phyloP scores from a whole-genome alignment of 2,797 vertebrate genomes.

The Strix occidentalis region DNA sequence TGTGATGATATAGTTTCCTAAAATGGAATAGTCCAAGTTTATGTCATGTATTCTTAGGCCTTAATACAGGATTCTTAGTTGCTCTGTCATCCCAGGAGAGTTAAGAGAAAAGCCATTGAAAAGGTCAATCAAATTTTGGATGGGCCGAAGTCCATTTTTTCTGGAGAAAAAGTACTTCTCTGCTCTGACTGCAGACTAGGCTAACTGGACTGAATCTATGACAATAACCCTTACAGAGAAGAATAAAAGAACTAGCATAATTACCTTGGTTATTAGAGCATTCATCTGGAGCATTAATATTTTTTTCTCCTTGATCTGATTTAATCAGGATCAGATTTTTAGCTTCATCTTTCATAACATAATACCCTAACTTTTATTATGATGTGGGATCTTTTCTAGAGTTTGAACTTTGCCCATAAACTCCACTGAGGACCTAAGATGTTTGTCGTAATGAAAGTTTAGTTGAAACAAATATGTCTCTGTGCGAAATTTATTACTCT shows the following conservation, averaged over 20 bases:
- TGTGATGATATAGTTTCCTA: neutral
- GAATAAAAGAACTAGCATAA: neutral
- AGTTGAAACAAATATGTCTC: neutral
- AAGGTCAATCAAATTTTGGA: neutral
- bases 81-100: neutral
- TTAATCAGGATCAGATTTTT: neutral
- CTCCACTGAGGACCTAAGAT: neutral
- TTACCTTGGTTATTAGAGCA: neutral
- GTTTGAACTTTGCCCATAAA: neutral
- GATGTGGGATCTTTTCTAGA: neutral
- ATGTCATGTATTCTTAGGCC: neutral
- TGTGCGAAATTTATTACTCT: neutral
- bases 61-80: neutral
- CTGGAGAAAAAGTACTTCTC: neutral
- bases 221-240: neutral
- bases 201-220: neutral
- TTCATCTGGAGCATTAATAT: neutral
- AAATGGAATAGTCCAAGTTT: neutral
- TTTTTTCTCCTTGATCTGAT: neutral
- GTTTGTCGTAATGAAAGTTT: neutral
- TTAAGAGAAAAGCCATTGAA: neutral
- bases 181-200: neutral
- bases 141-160: neutral
- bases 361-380: neutral
- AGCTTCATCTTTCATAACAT: neutral